These are phyloP conservation scores for Phataginus tricuspis DNA, from an alignment of 2,797 vertebrate species.

Conservation along the genomic window DNA sequence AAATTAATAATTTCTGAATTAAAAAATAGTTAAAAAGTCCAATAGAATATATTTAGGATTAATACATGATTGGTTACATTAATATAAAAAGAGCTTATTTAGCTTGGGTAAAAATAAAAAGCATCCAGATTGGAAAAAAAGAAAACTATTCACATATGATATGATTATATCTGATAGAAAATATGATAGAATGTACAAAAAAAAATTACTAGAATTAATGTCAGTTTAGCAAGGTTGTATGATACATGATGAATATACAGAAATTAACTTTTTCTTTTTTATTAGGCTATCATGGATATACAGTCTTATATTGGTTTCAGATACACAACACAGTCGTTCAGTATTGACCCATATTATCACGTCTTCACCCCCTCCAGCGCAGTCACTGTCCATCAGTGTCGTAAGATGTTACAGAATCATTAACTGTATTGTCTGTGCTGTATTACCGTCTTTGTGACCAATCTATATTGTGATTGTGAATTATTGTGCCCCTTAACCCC, in stretches of 20 bases:
- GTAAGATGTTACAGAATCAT: no score
- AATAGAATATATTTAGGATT: constrained; percentile 24
- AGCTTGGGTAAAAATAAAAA: neutral
- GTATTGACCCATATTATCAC: no score
- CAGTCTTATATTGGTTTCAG: no score
- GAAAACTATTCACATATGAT: neutral
- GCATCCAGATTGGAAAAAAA: neutral
- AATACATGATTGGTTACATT: neutral
- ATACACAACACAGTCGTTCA: no score
- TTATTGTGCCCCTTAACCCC: no score
- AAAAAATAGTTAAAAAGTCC: constrained; percentile 29
- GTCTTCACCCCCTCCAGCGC: no score
- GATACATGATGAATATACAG: neutral
- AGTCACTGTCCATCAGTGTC: no score
- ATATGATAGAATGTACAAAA: neutral
- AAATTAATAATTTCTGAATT: constrained; percentile 1
- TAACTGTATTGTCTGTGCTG: no score
- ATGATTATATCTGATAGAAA: neutral
- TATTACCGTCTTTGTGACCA: no score
- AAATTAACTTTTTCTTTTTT: neutral
- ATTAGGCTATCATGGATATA: no score
- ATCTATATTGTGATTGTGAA: no score
- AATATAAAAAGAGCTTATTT: constrained; percentile 5
- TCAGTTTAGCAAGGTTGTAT: neutral
- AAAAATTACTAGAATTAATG: neutral